These are phyloP conservation scores for Acrobeloides nanus DNA, from an alignment of 2,888 invertebrate species.

Conservation along the genomic window DNA sequence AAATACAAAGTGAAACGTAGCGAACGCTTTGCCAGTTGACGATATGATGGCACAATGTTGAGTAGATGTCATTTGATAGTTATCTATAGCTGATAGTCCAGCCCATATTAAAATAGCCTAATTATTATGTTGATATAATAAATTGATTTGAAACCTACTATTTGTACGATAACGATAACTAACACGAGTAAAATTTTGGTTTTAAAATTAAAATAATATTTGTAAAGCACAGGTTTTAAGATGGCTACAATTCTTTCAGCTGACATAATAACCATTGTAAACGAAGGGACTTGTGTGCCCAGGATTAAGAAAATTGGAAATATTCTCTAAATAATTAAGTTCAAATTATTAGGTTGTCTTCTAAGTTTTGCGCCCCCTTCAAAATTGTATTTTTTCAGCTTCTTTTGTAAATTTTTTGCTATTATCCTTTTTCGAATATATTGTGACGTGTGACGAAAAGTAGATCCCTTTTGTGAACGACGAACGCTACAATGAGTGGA, in stretches of 20 bases:
- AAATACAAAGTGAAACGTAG: slow-evolving; percentile 39
- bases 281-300: slow-evolving; percentile 38
- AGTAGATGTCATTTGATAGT: slow-evolving; percentile 15
- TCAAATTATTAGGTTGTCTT: no score
- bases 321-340: no score
- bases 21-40: slow-evolving; percentile 33
- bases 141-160: slow-evolving; percentile 14
- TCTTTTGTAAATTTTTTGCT: no score
- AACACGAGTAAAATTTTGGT: slow-evolving; percentile 4
- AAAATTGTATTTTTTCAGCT: no score
- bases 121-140: no score
- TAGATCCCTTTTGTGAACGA: no score
- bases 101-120: slow-evolving; percentile 24
- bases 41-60: slow-evolving; percentile 42
- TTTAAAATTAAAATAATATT: slow-evolving; percentile 23
- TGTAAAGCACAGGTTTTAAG: slow-evolving; percentile 28
- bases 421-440: no score
- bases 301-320: slow-evolving; percentile 34
- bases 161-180: slow-evolving; percentile 18
- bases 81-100: slow-evolving; percentile 21
- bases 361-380: no score
- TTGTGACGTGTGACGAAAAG: no score
- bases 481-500: no score
- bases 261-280: slow-evolving; percentile 33
- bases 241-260: slow-evolving; percentile 31